Base-by-base conservation (phyloP, 2,797 vertebrate species). In the Lepidocolaptes lacrymiger region DNA sequence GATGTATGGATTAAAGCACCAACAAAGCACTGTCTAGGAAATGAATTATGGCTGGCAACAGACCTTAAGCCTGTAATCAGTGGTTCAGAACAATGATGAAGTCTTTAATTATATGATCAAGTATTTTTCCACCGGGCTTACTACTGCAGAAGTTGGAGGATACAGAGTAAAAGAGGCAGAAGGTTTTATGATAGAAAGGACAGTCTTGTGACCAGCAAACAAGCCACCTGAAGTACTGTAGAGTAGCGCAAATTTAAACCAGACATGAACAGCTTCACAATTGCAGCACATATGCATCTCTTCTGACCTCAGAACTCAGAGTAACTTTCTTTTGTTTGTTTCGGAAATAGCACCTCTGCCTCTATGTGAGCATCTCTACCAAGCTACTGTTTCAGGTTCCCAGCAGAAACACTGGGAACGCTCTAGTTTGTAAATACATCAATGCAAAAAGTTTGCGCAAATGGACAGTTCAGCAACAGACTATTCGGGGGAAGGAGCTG, bases 11-110 rank as follows among this genome's bases (percentile, higher is more conserved):
- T 75, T 84, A 75, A 66, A 72, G 51, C 27, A 72, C 12, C 21
- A 84, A 84, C 72, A 91, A 91, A 84, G 48, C 26, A 56, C 55
- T 49, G 8, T 34, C 66, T 76, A 94, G 79, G 85, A 91, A 96
- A 88, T 4, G 79, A 91, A 90, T 69, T 91, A 91, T 30, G 36
- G 67, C 21, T 90, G 84, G 55, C 59, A 88, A 84, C n/a, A 88
- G 76, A 90, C 49, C 44, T 18, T 66, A 90, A 76, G 67, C 44
- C 41, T 76, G 51, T 89, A 93, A 90, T 81, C 95, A 90, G 67
- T 36, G 82, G 67, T 89, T 94, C 73, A 91, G 76, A 95, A 92
- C 54, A 87, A 73, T 24, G 55, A 69, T 37, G 59, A 34, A 78
- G 59, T 28, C 91, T 79, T 93, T 93, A 95, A 91, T 93, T 91